Conservation (phyloP, 2,113 vertebrate genomes). For the Ophthalmolycus amberensis region DNA sequence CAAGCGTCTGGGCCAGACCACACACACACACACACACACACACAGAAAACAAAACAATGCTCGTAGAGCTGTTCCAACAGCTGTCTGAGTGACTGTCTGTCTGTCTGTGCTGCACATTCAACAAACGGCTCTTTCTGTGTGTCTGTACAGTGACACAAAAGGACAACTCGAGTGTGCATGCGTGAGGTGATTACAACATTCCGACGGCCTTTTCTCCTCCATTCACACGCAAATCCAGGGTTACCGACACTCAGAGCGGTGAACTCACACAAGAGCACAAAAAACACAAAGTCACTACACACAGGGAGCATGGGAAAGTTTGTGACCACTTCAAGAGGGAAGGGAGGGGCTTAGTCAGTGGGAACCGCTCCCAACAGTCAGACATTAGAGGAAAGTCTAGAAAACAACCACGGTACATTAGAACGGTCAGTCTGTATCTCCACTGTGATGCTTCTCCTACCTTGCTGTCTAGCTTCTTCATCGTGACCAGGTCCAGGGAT, state of each 20-base stretch:
- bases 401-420: neutral
- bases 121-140: slow-evolving; percentile 58
- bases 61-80: no score
- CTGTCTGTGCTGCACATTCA: slow-evolving; percentile 43
- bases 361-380: slow-evolving; percentile 28
- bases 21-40: slow-evolving; percentile 22
- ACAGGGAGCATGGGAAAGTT: slow-evolving; percentile 77
- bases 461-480: slow-evolving; percentile 96
- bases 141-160: slow-evolving; percentile 74
- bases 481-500: slow-evolving; percentile 92
- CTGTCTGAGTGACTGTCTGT: slow-evolving; percentile 62
- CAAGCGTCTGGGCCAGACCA: slow-evolving; percentile 47
- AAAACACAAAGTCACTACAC: slow-evolving; percentile 65
- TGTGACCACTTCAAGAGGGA: slow-evolving; percentile 59
- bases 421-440: neutral
- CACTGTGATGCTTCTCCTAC: slow-evolving; percentile 66
- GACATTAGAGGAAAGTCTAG: slow-evolving; percentile 3
- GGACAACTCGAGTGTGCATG: slow-evolving; percentile 64
- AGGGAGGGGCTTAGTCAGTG: slow-evolving; percentile 26
- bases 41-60: no score
- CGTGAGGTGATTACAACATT: slow-evolving; percentile 70
- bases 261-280: slow-evolving; percentile 62
- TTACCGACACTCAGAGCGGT: slow-evolving; percentile 63
- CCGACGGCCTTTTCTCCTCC: slow-evolving; percentile 56
- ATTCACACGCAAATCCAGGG: slow-evolving; percentile 79